Base-by-base conservation (phyloP, 2,113 vertebrate species). In the Calonectris borealis region DNA sequence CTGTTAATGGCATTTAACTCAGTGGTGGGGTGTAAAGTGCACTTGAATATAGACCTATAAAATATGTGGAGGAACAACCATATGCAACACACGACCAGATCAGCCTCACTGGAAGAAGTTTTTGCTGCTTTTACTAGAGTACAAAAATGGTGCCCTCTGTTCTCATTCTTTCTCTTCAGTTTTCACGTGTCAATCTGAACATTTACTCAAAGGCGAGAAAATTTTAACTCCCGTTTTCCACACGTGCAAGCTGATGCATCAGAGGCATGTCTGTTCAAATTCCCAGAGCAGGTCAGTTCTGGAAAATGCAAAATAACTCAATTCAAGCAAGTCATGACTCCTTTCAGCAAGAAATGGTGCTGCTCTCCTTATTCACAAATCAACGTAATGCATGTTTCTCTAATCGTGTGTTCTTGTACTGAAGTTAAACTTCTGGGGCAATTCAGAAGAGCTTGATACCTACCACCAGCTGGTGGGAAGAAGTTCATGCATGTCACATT, bases 51-150 rank as follows among this genome's bases (percentile, higher is more conserved):
- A 69, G 32, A 7, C 8, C 21, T 52, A 13, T 6, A 72, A 25
- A 85, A 31, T n/a, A 68, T 7, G 8, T 25, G 18, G 5, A 0
- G 0, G 22, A 83, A 60, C 8, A 92, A 48, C 6, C 16, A 58
- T 8, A 61, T 0, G 2, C 4, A 73, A 44, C 20, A 79, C 4
- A 31, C 0, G 3, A 61, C 11, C 15, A 66, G 40, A 87, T 81
- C 5, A 13, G 7, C 32, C 15, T 84, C 20, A 66, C 25, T 29
- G 55, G 40, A 92, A 72, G 7, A 20, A 38, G 4, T 0, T 46
- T 85, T 75, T 68, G 20, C 8, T 76, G 32, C 13, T 38, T 71
- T 73, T 83, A 46, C 8, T 18, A 14, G 9, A 22, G 17, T 24
- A 38, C 0, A 1, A 70, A 81, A 90, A 32, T 16, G 11, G 8